Conservation (phyloP, 2,113 vertebrate species). For the Apteryx mantelli region DNA sequence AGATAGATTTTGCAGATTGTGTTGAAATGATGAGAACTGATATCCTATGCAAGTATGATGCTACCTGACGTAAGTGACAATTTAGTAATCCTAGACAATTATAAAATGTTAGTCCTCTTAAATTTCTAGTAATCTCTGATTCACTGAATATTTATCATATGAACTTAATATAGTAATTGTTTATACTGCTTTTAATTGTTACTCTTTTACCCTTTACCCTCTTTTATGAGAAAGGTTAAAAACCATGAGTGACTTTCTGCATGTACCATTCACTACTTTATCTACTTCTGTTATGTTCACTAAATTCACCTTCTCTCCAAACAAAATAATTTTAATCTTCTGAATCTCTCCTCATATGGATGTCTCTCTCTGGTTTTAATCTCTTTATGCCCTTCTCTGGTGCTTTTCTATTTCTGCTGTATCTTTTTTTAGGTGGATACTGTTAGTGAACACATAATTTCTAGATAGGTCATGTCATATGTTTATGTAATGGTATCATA, state of each 20-base stretch:
- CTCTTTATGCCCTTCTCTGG: constrained; percentile 26
- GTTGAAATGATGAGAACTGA: not conserved
- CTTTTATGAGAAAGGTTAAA: not conserved
- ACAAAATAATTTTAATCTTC: constrained; percentile 47
- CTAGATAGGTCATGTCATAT: not conserved
- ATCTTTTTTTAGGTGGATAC: constrained; percentile 43
- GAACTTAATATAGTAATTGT: not conserved
- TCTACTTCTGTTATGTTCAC: not conserved
- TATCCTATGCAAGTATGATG: not conserved
- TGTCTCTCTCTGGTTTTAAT: constrained; percentile 36
- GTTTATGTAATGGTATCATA: constrained; percentile 12
- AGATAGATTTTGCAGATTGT: not conserved
- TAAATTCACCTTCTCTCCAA: constrained; percentile 17
- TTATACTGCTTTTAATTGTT: not conserved
- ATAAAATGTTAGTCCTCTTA: not conserved
- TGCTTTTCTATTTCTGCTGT: constrained; percentile 14
- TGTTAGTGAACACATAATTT: not conserved
- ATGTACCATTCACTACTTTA: not conserved
- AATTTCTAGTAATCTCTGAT: fast-evolving
- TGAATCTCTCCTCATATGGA: constrained; percentile 45
- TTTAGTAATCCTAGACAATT: not conserved
- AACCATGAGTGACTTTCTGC: not conserved
- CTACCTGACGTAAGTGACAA: not conserved
- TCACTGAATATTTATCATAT: not conserved
- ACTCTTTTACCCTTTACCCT: not conserved